These are phyloP conservation scores for Acromyrmex heyeri DNA, from an alignment of 1,140 invertebrate species.

Conservation along the genomic window DNA sequence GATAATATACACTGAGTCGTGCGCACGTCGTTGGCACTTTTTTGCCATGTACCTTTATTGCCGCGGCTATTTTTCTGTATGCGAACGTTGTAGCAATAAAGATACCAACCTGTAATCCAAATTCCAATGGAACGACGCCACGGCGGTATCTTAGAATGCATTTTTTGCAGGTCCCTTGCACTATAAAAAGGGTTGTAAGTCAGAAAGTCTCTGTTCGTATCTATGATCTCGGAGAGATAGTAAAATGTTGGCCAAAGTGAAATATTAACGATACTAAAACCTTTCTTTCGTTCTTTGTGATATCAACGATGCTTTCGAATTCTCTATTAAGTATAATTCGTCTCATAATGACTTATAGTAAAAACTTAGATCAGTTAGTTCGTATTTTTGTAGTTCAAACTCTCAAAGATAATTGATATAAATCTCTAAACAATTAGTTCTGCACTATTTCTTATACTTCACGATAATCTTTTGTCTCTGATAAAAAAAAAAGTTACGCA, in stretches of 20 bases:
- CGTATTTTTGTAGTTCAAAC: neutral
- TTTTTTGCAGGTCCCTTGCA: constrained; percentile 18
- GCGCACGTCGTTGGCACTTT: constrained; percentile 11
- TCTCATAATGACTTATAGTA: neutral
- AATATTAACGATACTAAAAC: constrained; percentile 52
- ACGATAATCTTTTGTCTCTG: neutral
- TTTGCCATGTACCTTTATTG: constrained; percentile 37
- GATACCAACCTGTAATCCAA: constrained; percentile 67
- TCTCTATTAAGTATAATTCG: neutral
- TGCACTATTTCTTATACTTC: neutral
- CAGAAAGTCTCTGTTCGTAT: constrained; percentile 50
- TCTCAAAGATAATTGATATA: neutral
- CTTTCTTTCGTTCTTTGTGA: constrained; percentile 4
- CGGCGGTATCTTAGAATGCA: constrained; percentile 44
- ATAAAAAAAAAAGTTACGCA: too few species aligned
- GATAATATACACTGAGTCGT: constrained; percentile 13
- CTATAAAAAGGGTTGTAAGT: constrained; percentile 35
- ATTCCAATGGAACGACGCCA: constrained; percentile 62
- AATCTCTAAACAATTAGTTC: neutral
- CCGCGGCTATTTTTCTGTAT: constrained; percentile 6
- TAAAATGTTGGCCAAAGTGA: constrained; percentile 47
- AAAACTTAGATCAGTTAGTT: neutral
- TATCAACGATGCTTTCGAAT: neutral
- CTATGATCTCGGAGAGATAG: constrained; percentile 6
- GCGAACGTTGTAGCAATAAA: constrained; percentile 60